Evolutionary conservation across 1,140 invertebrate species (phyloP), one percentile per base, ranked within the genome.

Genomic region (Cyrtorhinus lividipennis): DNA sequence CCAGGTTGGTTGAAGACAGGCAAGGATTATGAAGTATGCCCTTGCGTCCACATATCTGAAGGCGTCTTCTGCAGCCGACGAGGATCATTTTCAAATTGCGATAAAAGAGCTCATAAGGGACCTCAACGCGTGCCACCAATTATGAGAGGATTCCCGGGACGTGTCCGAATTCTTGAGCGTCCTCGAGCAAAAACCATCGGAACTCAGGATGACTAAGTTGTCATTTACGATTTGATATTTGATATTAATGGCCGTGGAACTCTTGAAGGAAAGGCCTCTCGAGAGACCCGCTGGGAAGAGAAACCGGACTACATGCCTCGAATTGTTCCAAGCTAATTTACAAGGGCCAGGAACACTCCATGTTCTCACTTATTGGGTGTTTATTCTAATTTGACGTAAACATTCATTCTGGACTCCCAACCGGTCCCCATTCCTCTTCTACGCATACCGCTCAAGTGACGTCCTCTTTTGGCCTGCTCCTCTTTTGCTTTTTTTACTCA

Each of bases 291-390:
- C 25, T 12, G 15, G 58, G 58, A n/a, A 12, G 24, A 30, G 58
- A 53, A 59, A 59, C 58, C 58, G 27, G 58, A 59, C 48, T 53
- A 53, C 48, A 22, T 59, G 58, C 58, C 22, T 25, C 24, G 58
- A 24, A 59, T 59, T 59, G 58, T 59, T 59, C 58, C 25, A 59
- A 30, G 58, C 58, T 59, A 59, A 59, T 59, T 59, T 59, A 59
- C 58, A 59, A 59, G 58, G 58, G 58, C 24, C 26, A 26, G 24
- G 48, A 53, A 12, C 13, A n/a, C n/a, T 18, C n/a, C 58, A 30
- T 59, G 58, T 59, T 59, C 58, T 59, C 58, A 59, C 58, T 59
- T 59, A 59, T 59, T 59, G 58, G 58, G 58, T 59, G 58, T 59
- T 59, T 59, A 59, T 59, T 59, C 58, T 59, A 59, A 59, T 59